Percentiles rank a stretch among this genome's conserved stretches.
These are phyloP conservation scores for Pipra filicauda DNA, from an alignment of 2,113 vertebrate species.

Conservation along the genomic window DNA sequence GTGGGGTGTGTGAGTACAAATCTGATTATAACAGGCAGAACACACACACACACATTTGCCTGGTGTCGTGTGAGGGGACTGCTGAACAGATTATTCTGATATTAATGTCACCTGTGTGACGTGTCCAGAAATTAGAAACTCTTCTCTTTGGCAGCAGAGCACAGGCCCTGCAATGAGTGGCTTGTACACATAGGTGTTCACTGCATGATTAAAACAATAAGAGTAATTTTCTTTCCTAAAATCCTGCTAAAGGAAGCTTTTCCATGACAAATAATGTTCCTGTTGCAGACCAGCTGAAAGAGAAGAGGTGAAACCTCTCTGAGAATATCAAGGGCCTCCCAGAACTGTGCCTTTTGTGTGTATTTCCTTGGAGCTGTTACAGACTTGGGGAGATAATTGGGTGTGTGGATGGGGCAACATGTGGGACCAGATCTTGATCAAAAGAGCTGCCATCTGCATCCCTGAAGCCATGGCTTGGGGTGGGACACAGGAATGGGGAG, in stretches of 20 bases:
- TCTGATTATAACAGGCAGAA: background rate
- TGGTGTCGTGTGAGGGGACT: background rate
- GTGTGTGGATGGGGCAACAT: background rate
- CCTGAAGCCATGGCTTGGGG: background rate
- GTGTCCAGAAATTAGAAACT: background rate
- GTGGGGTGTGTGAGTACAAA: background rate
- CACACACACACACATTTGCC: background rate
- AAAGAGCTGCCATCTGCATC: background rate
- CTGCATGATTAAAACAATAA: background rate
- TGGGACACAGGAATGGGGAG: background rate
- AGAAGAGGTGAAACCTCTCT: background rate
- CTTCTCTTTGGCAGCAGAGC: background rate
- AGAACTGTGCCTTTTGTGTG: background rate
- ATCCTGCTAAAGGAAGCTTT: background rate
- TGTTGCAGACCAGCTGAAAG: background rate
- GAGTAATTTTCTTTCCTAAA: background rate
- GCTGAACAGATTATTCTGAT: background rate
- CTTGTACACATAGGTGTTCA: background rate
- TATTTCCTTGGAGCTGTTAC: background rate
- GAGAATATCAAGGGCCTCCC: background rate
- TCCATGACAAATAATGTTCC: background rate
- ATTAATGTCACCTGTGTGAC: background rate
- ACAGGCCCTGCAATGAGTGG: background rate
- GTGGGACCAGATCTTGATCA: background rate
- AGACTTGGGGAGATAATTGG: background rate